Evolutionary conservation across 2,797 vertebrate species (phyloP), one percentile per base, ranked within the genome.

Genomic region (Borostomias antarcticus): DNA sequence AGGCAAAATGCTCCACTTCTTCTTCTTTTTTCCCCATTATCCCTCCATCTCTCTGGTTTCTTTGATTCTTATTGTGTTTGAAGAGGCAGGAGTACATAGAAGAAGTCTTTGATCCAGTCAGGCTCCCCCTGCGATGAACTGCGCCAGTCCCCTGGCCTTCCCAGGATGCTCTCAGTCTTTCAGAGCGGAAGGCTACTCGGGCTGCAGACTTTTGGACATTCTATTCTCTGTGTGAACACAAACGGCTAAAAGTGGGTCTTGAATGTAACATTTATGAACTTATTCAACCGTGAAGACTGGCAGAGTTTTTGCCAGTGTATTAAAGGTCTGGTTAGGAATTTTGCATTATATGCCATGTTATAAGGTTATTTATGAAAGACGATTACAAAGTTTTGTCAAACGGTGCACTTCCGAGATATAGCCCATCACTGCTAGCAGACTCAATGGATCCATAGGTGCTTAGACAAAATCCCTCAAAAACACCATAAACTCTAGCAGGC

Each of bases 1-100:
- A 69, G 53, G 69, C 57, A 25, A 43, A 65, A 74, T 64, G 74
- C 82, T 76, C 73, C 70, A 61, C 68, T 80, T 72, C 68, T 80
- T 67, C 68, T 67, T 66, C 65, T 67, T 45, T 66, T 71, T 68
- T n/a, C n/a, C n/a, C n/a, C 74, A 76, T 80, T 68, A 71, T 73
- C 74, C 69, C 51, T 10, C 37, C 26, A 35, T 25, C 17, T n/a
- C 45, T 28, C 58, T 15, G 25, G 25, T 29, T 30, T 35, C 13
- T 29, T 57, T 54, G 26, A 23, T 50, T 64, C 35, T 54, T 37
- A 56, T 60, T 64, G 21, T 47, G 28, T 32, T 37, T 58, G 58
- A 64, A 62, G 47, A n/a, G 57, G n/a, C 13, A 56, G 35, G 32
- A 40, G 50, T 35, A 35, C 32, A 64, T 54, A n/a, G 62, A 8